A percentile compares a stretch with the other conserved stretches of the same genome.
Conservation (phyloP, 2,888 invertebrate species). For the Maniola hyperantus region DNA sequence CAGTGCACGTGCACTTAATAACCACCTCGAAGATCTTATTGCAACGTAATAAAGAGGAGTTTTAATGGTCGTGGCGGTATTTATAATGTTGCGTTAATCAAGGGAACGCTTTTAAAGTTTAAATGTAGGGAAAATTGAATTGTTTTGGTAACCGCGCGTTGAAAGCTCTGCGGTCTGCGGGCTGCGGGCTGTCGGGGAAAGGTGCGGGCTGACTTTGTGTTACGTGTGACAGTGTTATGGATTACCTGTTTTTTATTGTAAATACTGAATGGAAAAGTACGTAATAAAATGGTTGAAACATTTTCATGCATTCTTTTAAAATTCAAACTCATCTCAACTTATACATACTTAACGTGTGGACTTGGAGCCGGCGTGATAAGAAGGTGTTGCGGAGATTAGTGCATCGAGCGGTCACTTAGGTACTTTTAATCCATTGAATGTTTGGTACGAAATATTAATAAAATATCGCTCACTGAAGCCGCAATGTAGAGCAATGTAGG, state of each 20-base stretch:
- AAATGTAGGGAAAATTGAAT: constrained; percentile 61
- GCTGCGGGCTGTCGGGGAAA: constrained; percentile 44
- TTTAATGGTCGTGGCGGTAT: constrained; percentile 18
- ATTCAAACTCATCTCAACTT: neutral
- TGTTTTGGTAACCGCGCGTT: constrained; percentile 49
- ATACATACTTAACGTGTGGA: no score
- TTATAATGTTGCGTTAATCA: constrained; percentile 43
- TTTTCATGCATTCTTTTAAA: neutral
- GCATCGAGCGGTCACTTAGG: no score
- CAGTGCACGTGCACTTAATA: constrained; percentile 22
- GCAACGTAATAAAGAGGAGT: constrained; percentile 21
- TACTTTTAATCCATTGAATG: no score
- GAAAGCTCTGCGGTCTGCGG: constrained; percentile 48
- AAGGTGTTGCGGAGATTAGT: no score
- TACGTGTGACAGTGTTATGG: constrained; percentile 35
- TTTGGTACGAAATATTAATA: no score
- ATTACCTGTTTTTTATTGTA: constrained; percentile 17
- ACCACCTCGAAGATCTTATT: constrained; percentile 15
- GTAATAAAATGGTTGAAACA: neutral
- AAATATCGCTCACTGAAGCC: no score
- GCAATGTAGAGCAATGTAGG: no score
- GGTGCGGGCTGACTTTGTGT: constrained; percentile 42
- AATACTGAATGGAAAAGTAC: neutral
- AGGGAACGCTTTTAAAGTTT: constrained; percentile 54
- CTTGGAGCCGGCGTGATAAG: no score